These are phyloP conservation scores for Plagodis dolabraria DNA, from an alignment of 2,888 invertebrate species.

Conservation along the genomic window DNA sequence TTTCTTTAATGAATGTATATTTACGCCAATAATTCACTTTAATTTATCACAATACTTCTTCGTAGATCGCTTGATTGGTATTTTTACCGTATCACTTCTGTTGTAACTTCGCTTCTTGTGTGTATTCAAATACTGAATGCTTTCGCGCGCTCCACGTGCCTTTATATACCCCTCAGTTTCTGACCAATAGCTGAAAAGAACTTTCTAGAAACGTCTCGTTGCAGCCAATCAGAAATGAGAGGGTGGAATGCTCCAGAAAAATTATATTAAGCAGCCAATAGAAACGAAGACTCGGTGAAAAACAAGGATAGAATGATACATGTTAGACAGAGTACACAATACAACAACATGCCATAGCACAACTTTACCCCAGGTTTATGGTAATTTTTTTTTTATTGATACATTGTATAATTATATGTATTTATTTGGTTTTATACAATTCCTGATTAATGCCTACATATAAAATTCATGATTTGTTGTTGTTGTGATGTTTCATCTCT, in stretches of 20 bases:
- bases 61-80: conserved; percentile 39
- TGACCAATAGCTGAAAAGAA: conserved; percentile 59
- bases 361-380: conserved; percentile 36
- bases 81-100: conserved; percentile 46
- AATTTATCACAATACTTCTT: conserved; percentile 22
- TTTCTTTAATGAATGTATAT: conserved; percentile 6
- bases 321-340: conserved; percentile 36
- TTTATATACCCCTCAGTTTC: conserved; percentile 52
- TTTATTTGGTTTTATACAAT: too few species aligned
- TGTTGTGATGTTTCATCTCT: too few species aligned
- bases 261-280: conserved; percentile 47
- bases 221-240: conserved; percentile 52
- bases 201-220: conserved; percentile 51
- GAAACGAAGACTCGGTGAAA: conserved; percentile 14
- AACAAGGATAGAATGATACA: conserved; percentile 39
- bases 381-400: neutral
- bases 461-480: too few species aligned
- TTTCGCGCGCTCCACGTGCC: conserved; percentile 56
- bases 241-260: conserved; percentile 56
- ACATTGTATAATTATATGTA: too few species aligned
- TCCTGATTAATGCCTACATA: too few species aligned
- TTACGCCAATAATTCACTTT: conserved; percentile 18
- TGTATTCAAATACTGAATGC: conserved; percentile 68
- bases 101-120: conserved; percentile 48
- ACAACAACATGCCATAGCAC: conserved; percentile 36